Base-by-base conservation (phyloP, 1,140 invertebrate species). In the Papilio polytes region DNA sequence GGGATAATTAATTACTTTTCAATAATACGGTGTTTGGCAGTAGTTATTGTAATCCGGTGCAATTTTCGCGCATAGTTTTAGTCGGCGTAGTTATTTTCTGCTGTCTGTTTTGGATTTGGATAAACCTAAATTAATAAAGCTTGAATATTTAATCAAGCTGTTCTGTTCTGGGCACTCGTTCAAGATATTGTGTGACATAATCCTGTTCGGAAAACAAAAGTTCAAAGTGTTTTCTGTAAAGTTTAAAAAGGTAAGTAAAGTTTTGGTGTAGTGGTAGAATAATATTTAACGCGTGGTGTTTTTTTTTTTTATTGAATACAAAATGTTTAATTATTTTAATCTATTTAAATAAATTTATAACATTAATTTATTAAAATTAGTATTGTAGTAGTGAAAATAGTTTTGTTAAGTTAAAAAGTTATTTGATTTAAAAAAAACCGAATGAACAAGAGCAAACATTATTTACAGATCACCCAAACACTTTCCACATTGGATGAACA, bases 391-490 rank as follows among this genome's bases (percentile, higher is more conserved):
- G 12, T 18, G 15, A 53, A 18, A 18, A 53, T 53, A 6, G 51
- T 53, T 53, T 56, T 56, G n/a, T 20, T 56, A 20, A 20, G 0
- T 56, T 56, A 20, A 56, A 1, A 26, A 20, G 1, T 63, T 51
- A 3, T 15, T 51, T 56, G 6, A 56, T 12, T 26, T 63, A 12
- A 2, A 22, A 22, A 22, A 63, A 63, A 22, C 1, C n/a, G 22
- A 63, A 10, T 22, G 10, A 22, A 12, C 41, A 74, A 22, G 8
- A 46, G 9, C 12, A 51, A 76, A 46, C 26, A 6, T 48, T 41
- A 51, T 26, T 59, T 59, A 87, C 86, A 93, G 91, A 91, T 90
- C 91, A 89, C 84, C 85, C 86, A 81, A 92, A 91, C 90, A 87
- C 88, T 84, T 78, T 91, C 87, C 90, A 94, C 81, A 83, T 86